These are phyloP conservation scores for Aradophagus sp. DNA, from an alignment of 1,140 invertebrate species.

Conservation along the genomic window DNA sequence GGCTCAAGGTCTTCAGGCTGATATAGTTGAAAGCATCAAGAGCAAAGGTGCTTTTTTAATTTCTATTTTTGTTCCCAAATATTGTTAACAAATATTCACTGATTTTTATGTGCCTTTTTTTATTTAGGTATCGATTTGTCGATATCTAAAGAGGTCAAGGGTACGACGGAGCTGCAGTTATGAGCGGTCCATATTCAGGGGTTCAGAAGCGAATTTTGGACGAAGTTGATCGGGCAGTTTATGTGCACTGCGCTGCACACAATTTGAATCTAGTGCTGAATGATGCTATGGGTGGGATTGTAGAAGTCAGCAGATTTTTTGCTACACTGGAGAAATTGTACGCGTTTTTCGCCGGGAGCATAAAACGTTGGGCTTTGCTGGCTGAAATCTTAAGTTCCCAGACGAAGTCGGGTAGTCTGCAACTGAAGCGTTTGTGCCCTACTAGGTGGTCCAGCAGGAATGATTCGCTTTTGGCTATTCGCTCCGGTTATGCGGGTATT, in stretches of 20 bases:
- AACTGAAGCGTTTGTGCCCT: constrained; percentile 24
- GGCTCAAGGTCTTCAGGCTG: too few species aligned
- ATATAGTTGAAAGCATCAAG: too few species aligned
- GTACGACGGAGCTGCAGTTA: too few species aligned
- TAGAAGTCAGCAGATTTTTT: constrained; percentile 19
- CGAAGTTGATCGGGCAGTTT: constrained; percentile 4
- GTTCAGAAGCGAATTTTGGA: too few species aligned
- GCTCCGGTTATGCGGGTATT: constrained; percentile 14
- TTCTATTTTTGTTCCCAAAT: too few species aligned
- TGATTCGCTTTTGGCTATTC: constrained; percentile 17
- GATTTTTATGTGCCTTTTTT: too few species aligned
- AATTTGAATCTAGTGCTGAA: too few species aligned
- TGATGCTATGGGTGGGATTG: constrained; percentile 10
- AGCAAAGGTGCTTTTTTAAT: too few species aligned
- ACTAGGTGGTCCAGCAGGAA: constrained; percentile 35
- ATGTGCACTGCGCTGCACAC: constrained; percentile 60
- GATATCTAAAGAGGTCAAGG: too few species aligned
- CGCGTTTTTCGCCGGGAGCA: constrained; percentile 6
- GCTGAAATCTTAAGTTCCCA: not conserved
- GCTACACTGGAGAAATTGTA: constrained; percentile 10
- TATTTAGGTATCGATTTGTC: too few species aligned
- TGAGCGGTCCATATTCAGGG: too few species aligned
- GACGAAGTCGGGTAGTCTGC: not conserved
- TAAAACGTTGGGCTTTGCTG: constrained; percentile 16
- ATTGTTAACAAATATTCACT: too few species aligned